Percentiles rank a stretch among this genome's conserved stretches.
These are phyloP conservation scores for Drosophila subobscura DNA, from an alignment of 1,140 invertebrate species.

Conservation along the genomic window DNA sequence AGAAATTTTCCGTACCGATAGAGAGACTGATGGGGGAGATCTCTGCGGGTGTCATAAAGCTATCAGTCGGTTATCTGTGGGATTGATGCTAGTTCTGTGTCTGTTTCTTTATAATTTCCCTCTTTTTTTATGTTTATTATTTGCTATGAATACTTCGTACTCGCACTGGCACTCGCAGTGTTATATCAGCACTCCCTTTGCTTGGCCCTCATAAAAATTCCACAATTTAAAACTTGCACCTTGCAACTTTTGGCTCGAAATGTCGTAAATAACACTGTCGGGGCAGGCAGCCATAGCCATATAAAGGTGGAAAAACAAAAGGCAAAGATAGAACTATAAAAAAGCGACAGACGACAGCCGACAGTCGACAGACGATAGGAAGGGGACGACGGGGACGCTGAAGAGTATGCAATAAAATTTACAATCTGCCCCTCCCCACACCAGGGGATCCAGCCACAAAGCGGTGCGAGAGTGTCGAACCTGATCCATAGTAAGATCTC, in stretches of 20 bases:
- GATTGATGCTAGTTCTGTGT: conserved; percentile 26
- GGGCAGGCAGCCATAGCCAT: conserved; percentile 28
- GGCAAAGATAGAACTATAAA: conserved; percentile 49
- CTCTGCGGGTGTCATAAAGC: conserved; percentile 42
- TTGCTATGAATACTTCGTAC: conserved; percentile 46
- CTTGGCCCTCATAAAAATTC: conserved; percentile 69
- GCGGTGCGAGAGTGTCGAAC: conserved; percentile 15
- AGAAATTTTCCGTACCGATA: conserved; percentile 31
- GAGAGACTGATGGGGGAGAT: conserved; percentile 25
- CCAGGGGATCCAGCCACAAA: neutral
- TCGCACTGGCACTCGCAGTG: conserved; percentile 2
- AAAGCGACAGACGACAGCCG: conserved; percentile 13
- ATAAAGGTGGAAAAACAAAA: conserved; percentile 66
- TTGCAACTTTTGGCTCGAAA: conserved; percentile 77
- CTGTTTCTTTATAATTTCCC: neutral
- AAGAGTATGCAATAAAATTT: conserved; percentile 81
- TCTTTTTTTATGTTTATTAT: conserved; percentile 40
- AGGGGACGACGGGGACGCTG: conserved; percentile 37
- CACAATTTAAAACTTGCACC: conserved; percentile 78
- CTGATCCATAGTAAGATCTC: conserved; percentile 26
- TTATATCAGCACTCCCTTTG: conserved; percentile 60
- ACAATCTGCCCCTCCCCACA: conserved; percentile 57
- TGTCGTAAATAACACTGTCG: conserved; percentile 67
- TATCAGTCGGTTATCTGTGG: conserved; percentile 17
- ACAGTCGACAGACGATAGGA: too few relatives aligned